These are phyloP conservation scores for Phengaris alcon DNA, from an alignment of 2,888 invertebrate species.

Conservation along the genomic window DNA sequence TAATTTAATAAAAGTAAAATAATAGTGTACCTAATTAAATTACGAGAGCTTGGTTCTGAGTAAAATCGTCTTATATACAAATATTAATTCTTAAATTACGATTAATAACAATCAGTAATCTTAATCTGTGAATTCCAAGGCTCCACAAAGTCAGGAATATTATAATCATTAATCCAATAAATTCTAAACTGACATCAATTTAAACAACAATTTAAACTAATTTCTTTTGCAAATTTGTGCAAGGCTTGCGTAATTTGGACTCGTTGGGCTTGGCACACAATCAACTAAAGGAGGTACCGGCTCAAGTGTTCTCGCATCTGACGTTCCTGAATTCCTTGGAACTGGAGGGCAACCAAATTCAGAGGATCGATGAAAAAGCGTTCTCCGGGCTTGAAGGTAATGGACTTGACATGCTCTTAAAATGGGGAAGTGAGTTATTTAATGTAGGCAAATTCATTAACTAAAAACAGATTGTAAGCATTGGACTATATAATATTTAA, in stretches of 20 bases:
- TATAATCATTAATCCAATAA: too few relatives aligned
- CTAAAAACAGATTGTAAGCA: too few relatives aligned
- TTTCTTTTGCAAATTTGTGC: conserved; percentile 10
- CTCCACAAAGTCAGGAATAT: too few relatives aligned
- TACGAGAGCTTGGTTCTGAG: too few relatives aligned
- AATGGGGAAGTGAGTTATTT: not conserved
- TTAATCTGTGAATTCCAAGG: too few relatives aligned
- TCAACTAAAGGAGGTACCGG: conserved; percentile 87
- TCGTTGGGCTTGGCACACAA: conserved; percentile 92
- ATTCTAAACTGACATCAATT: too few relatives aligned
- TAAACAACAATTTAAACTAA: not conserved
- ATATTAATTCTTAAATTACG: too few relatives aligned
- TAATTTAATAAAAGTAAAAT: too few relatives aligned
- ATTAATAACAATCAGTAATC: too few relatives aligned
- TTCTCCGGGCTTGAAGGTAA: conserved; percentile 93
- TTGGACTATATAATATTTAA: too few relatives aligned
- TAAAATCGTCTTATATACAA: too few relatives aligned
- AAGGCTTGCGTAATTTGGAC: conserved; percentile 89
- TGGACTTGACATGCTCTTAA: not conserved
- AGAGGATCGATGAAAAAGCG: conserved; percentile 88
- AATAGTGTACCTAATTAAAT: too few relatives aligned
- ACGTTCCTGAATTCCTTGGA: conserved; percentile 91
- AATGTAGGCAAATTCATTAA: not conserved
- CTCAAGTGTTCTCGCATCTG: conserved; percentile 90
- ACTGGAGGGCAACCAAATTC: conserved; percentile 91